These are phyloP conservation scores for Crotalus tigris DNA, from an alignment of 2,113 vertebrate genomes.

Conservation along the genomic window DNA sequence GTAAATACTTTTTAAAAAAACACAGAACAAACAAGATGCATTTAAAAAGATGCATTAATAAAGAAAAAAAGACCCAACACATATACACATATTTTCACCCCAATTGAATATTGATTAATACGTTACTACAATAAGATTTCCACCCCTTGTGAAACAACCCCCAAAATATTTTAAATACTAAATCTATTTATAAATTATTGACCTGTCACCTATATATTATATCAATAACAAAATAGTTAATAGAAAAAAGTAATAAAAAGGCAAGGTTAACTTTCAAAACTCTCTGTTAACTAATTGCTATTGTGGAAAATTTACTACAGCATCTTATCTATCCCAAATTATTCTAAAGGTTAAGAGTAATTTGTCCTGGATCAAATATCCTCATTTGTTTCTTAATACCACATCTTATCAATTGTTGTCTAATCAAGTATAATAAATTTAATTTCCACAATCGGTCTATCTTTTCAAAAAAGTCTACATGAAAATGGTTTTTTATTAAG, in stretches of 20 bases:
- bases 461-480: background rate
- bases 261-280: background rate
- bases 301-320: background rate
- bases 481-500: background rate
- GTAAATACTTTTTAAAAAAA: background rate
- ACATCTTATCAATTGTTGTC: background rate
- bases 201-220: background rate
- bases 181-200: background rate
- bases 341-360: background rate
- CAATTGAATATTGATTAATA: background rate
- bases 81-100: background rate
- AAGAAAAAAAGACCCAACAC: background rate
- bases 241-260: background rate
- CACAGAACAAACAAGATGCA: background rate
- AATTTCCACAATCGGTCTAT: background rate
- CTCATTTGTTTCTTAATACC: background rate
- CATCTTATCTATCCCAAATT: background rate
- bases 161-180: background rate
- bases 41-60: background rate
- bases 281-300: background rate
- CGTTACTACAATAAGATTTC: background rate
- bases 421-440: background rate
- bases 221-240: background rate
- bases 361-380: background rate
- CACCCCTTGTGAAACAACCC: background rate